These are phyloP conservation scores for Rynchops niger DNA, from an alignment of 2,113 vertebrate species.

Conservation along the genomic window DNA sequence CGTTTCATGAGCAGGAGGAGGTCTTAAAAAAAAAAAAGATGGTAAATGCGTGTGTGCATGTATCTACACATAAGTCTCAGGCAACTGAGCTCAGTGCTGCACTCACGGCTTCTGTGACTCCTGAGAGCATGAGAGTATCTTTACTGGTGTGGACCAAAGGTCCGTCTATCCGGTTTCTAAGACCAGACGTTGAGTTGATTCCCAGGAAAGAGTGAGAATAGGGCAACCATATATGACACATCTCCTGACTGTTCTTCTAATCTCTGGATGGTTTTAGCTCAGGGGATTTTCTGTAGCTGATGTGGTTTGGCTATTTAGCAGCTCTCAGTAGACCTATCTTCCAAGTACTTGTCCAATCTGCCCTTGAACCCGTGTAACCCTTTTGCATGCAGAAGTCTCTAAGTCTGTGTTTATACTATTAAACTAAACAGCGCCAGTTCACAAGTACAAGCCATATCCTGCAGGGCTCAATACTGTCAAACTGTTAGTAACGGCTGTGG, in stretches of 20 bases:
- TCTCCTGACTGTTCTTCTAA: neutral
- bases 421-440: constrained; percentile 14
- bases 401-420: constrained; percentile 7
- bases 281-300: neutral
- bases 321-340: neutral
- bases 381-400: neutral
- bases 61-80: neutral
- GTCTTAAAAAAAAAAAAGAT: neutral
- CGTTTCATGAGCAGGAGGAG: neutral
- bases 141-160: neutral
- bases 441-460: neutral
- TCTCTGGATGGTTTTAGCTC: neutral
- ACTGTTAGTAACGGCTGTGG: neutral
- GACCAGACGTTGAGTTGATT: neutral
- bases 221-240: neutral
- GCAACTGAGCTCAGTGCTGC: neutral
- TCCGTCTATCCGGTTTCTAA: neutral
- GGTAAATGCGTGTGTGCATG: neutral
- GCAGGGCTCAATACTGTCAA: neutral
- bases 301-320: neutral
- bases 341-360: neutral
- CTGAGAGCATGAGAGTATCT: neutral
- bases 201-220: neutral
- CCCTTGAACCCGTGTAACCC: neutral
- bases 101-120: neutral